phyloP scores from a whole-genome alignment of 2,888 invertebrate species.

The Euphydryas editha region DNA sequence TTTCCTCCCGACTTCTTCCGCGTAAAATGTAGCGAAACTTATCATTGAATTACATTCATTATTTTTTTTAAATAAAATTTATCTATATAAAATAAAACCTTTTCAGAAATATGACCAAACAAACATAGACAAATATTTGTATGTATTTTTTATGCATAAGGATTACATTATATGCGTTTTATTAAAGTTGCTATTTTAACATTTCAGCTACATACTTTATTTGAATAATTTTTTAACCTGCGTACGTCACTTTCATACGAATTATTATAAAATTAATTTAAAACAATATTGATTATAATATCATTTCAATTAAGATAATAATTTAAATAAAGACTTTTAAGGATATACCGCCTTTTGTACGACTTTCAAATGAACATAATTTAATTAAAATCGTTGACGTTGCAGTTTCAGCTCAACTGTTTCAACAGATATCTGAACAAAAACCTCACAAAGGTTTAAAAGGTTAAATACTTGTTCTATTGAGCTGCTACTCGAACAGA shows the following conservation, averaged over 20 bases:
- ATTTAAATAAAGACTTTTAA: not conserved
- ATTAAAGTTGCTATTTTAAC: no score
- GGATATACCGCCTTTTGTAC: not conserved
- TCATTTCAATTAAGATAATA: not conserved
- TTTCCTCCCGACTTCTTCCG: no score
- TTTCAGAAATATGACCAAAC: no score
- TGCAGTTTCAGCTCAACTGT: constrained; percentile 1
- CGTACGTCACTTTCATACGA: no score
- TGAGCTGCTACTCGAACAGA: not conserved
- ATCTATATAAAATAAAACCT: no score
- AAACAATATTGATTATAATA: not conserved
- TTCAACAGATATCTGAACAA: constrained; percentile 7
- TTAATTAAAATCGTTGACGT: constrained; percentile 1
- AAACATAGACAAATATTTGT: no score
- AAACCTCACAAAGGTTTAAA: constrained; percentile 5
- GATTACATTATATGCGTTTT: no score
- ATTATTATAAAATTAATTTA: no score
- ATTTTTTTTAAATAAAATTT: no score
- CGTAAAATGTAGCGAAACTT: no score
- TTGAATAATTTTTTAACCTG: not conserved
- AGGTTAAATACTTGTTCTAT: not conserved
- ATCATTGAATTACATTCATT: no score
- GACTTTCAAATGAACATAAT: constrained; percentile 2
- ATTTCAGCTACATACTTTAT: not conserved
- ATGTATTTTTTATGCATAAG: no score